These are phyloP conservation scores for Gobio gobio DNA, from an alignment of 2,113 vertebrate species.

Conservation along the genomic window DNA sequence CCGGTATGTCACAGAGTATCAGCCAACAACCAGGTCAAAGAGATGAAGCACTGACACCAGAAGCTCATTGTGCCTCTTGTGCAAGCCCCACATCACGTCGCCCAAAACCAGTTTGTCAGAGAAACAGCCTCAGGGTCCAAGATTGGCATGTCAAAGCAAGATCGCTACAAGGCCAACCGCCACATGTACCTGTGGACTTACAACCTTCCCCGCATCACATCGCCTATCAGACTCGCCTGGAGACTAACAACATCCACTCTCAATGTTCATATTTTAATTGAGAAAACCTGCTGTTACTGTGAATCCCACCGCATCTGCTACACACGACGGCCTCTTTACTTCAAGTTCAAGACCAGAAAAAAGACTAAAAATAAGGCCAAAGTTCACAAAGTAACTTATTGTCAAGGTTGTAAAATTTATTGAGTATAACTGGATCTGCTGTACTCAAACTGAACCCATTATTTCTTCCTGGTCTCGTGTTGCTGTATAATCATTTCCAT, in stretches of 20 bases:
- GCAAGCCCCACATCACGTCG: neutral
- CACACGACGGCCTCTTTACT: neutral
- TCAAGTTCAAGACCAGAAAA: neutral
- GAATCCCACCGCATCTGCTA: no score
- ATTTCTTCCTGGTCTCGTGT: neutral
- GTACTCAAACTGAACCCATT: neutral
- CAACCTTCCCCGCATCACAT: neutral
- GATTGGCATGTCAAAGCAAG: neutral
- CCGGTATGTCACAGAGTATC: neutral
- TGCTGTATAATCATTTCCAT: conserved; percentile 34
- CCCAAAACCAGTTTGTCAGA: neutral
- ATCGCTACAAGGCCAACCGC: neutral
- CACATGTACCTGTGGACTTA: neutral
- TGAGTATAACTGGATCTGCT: neutral
- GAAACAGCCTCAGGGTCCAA: neutral
- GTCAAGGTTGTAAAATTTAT: conserved; percentile 40
- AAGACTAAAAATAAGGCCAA: conserved; percentile 17
- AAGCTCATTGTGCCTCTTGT: neutral
- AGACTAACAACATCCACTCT: neutral
- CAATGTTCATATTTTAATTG: neutral
- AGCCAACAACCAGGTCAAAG: neutral
- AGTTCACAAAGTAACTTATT: conserved; percentile 49
- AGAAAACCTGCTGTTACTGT: neutral
- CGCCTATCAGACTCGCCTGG: neutral
- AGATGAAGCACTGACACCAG: neutral